Conservation (phyloP, 2,888 invertebrate genomes). For the Barypeithes pellucidus region DNA sequence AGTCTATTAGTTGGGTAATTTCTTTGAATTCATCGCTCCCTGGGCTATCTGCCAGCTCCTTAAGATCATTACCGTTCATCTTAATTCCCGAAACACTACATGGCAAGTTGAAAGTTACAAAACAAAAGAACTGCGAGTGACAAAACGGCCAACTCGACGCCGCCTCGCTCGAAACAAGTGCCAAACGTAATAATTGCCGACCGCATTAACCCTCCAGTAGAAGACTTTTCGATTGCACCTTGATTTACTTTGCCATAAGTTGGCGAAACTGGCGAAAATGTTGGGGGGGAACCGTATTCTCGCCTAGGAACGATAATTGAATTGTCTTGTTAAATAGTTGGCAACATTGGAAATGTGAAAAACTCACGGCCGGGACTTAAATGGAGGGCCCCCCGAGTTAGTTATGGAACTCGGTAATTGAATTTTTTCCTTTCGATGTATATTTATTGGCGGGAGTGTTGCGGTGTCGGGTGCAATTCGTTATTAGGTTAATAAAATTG, state of each 20-base stretch:
- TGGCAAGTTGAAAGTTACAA: background rate
- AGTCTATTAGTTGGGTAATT: too few relatives aligned
- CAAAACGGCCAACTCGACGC: constrained; percentile 11
- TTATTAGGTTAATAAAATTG: too few relatives aligned
- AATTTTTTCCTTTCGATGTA: constrained; percentile 69
- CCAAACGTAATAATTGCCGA: constrained; percentile 45
- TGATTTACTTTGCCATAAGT: constrained; percentile 68
- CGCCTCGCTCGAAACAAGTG: constrained; percentile 16
- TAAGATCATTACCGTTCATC: too few relatives aligned
- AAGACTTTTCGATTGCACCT: constrained; percentile 67
- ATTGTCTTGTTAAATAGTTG: constrained; percentile 70
- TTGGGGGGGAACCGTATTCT: constrained; percentile 51
- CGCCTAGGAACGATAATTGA: constrained; percentile 67
- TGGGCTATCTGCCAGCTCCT: too few relatives aligned
- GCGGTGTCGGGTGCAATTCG: background rate
- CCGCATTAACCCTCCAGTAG: constrained; percentile 54
- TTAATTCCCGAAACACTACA: background rate
- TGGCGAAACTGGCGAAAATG: constrained; percentile 55
- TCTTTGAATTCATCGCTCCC: too few relatives aligned
- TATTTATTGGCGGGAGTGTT: constrained; percentile 55
- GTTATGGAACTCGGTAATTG: constrained; percentile 70
- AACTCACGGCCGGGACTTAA: constrained; percentile 66
- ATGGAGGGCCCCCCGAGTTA: constrained; percentile 63
- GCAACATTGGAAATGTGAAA: constrained; percentile 57
- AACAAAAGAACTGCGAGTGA: constrained; percentile 3